Evolutionary conservation across 1,140 invertebrate genomes (phyloP), one percentile per base, ranked within the genome.

Genomic region (Drosophila seguyi): DNA sequence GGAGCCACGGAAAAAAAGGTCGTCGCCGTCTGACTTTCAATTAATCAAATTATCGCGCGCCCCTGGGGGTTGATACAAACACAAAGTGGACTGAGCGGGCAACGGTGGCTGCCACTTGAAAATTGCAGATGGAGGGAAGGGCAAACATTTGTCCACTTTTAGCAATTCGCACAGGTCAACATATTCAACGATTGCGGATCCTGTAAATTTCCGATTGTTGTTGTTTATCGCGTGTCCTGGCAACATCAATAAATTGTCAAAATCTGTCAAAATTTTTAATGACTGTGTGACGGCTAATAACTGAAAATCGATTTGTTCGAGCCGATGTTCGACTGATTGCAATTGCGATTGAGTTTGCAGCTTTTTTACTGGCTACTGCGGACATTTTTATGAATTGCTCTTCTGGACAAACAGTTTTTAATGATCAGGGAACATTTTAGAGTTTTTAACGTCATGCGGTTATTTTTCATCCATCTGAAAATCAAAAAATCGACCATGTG

Each of bases 201-300:
- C 71, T 82, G 44, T 52, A 34, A 44, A 31, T 27, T 53, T 61
- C 3, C 72, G 55, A 78, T 79, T 88, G 81, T 88, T 90, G 45
- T 68, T 65, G 71, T 85, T 90, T 85, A 85, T 78, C 81, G 84
- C 52, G 80, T 75, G 84, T 63, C 52, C 52, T 22, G 45, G 59
- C 52, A 87, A 76, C 73, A 78, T 90, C 85, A 90, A 88, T 88
- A 88, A 88, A 88, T 88, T 88, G 85, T 73, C 59, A 90, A 88
- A 88, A 85, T 67, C 77, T 88, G 85, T 88, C 85, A 88, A 88
- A 88, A 88, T 85, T 85, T 88, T 85, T 90, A 88, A 88, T 90
- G 85, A 90, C 62, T 90, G 85, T 87, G 84, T 81, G 85, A 88
- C 85, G 85, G 60, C 62, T 90, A 81, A 90, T 88, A 88, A 71